Percentiles rank a stretch among this genome's conserved stretches.
Conservation (phyloP, 2,113 vertebrate species). For the Seriola aureovittata region DNA sequence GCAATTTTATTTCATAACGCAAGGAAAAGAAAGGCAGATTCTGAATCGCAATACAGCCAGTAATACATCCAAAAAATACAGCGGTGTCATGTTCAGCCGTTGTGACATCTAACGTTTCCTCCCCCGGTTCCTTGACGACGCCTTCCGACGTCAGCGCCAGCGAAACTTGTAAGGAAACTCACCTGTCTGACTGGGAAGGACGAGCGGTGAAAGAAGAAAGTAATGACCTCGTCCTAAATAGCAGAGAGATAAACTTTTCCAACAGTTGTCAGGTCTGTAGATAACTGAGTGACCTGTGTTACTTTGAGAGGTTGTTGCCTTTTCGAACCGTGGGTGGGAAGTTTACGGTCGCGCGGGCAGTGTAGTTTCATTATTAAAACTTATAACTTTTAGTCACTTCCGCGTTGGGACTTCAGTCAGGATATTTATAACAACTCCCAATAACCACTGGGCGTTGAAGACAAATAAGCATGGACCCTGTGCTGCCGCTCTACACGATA, state of each 20-base stretch:
- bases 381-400: neutral
- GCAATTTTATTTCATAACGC: too few species aligned
- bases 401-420: neutral
- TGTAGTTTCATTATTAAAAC: neutral
- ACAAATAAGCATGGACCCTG: slow-evolving; percentile 5
- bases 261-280: too few species aligned
- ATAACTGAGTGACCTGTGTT: neutral
- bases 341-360: neutral
- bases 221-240: too few species aligned
- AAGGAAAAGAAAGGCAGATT: too few species aligned
- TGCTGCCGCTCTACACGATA: accelerated
- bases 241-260: too few species aligned
- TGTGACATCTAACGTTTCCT: neutral
- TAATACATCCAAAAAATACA: neutral
- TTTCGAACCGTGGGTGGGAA: neutral
- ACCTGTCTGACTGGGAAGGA: slow-evolving; percentile 9
- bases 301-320: neutral
- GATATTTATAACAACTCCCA: too few species aligned
- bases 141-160: slow-evolving; percentile 7
- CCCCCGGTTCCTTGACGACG: neutral
- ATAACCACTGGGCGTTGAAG: neutral
- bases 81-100: neutral
- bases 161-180: slow-evolving; percentile 6
- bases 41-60: too few species aligned
- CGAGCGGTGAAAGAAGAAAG: neutral